These are phyloP conservation scores for Ophion costatus DNA, from an alignment of 2,888 invertebrate genomes.

Conservation along the genomic window DNA sequence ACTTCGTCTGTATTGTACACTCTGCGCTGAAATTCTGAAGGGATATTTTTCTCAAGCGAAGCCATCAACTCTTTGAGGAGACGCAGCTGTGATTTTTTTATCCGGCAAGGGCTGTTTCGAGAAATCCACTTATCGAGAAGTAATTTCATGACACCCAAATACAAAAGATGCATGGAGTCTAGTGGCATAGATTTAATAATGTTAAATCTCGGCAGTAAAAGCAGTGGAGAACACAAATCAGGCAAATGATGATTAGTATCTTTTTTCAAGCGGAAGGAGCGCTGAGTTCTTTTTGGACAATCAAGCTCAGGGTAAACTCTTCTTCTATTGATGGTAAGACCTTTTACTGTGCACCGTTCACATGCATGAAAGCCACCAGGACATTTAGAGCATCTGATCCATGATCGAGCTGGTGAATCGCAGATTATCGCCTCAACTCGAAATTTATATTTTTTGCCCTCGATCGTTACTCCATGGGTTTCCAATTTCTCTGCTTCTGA, in stretches of 20 bases:
- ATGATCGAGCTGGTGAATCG: conserved; percentile 12
- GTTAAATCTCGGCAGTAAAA: neutral
- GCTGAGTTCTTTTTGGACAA: conserved; percentile 18
- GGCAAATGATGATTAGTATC: conserved; percentile 9
- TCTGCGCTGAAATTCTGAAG: conserved; percentile 63
- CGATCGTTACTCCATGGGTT: neutral
- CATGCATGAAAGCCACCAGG: conserved; percentile 16
- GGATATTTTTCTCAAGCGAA: conserved; percentile 20
- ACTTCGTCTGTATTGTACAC: conserved; percentile 51
- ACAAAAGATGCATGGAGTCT: too few relatives aligned
- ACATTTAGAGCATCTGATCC: conserved; percentile 4
- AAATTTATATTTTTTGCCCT: conserved; percentile 18
- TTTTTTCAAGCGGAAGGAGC: conserved; percentile 12
- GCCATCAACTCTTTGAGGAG: too few relatives aligned
- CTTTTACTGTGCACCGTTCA: conserved; percentile 16
- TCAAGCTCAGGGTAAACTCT: conserved; percentile 5
- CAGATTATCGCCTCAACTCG: conserved; percentile 6
- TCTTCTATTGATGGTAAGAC: conserved; percentile 17
- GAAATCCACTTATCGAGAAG: too few relatives aligned
- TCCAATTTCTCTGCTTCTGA: conserved; percentile 9
- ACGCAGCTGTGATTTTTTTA: too few relatives aligned
- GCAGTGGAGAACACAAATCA: conserved; percentile 14
- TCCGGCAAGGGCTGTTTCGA: too few relatives aligned
- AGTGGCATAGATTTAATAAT: too few relatives aligned
- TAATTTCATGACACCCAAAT: too few relatives aligned